These are phyloP conservation scores for Lasiommata megera DNA, from an alignment of 2,888 invertebrate genomes.

Conservation along the genomic window DNA sequence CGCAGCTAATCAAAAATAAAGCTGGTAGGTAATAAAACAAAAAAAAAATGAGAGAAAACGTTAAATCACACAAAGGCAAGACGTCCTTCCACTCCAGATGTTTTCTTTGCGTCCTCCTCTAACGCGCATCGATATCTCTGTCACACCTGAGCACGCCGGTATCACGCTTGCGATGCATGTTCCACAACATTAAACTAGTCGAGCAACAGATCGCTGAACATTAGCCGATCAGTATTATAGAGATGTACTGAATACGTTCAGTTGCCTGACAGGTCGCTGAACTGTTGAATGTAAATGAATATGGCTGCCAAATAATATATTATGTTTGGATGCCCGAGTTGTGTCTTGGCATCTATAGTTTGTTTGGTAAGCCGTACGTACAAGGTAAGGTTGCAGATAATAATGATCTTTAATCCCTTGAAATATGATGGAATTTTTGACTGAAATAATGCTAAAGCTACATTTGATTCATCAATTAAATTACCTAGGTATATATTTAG, in stretches of 20 bases:
- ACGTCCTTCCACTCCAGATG: conserved; percentile 45
- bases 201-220: conserved; percentile 36
- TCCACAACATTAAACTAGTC: conserved; percentile 38
- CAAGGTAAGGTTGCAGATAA: conserved; percentile 10
- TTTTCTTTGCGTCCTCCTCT: conserved; percentile 50
- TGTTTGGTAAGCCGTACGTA: conserved; percentile 15
- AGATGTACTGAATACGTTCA: conserved; percentile 34
- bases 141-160: conserved; percentile 35
- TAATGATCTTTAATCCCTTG: conserved; percentile 11
- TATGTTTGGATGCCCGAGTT: conserved; percentile 10
- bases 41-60: conserved; percentile 27
- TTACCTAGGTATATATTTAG: no score
- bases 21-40: conserved; percentile 20
- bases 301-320: conserved; percentile 32
- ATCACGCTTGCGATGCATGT: conserved; percentile 48
- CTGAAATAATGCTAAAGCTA: not conserved
- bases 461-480: not conserved
- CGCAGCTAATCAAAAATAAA: conserved; percentile 24
- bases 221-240: not conserved
- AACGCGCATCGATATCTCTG: conserved; percentile 37
- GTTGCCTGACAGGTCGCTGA: conserved; percentile 36
- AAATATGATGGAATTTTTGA: conserved; percentile 1
- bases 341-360: conserved; percentile 22
- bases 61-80: conserved; percentile 32
- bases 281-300: conserved; percentile 24